Conservation (phyloP, 2,113 vertebrate species). For the Riparia riparia region DNA sequence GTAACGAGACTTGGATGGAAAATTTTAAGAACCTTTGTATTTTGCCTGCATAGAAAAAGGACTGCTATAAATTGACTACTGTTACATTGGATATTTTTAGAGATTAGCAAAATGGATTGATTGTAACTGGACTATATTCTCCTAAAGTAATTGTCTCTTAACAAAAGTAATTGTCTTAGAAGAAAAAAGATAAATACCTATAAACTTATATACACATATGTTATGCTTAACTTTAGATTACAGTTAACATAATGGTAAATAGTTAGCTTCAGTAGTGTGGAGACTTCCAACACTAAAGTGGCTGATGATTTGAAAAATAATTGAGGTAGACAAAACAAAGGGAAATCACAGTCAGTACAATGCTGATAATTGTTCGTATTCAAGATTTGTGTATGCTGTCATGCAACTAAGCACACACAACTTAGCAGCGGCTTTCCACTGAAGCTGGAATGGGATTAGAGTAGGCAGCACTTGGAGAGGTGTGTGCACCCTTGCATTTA, state of each 20-base stretch:
- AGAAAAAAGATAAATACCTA: not conserved
- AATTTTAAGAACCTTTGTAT: slow-evolving; percentile 44
- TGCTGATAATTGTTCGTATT: not conserved
- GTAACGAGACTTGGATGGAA: slow-evolving; percentile 19
- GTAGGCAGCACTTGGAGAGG: not conserved
- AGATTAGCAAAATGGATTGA: not conserved
- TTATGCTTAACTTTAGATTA: not conserved
- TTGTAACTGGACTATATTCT: not conserved
- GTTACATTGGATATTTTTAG: not conserved
- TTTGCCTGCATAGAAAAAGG: not conserved
- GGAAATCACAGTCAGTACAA: not conserved
- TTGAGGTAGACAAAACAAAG: not conserved
- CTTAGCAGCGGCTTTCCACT: not conserved
- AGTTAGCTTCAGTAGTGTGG: not conserved
- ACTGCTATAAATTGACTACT: not conserved
- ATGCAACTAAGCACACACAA: not conserved
- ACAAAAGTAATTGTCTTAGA: not conserved
- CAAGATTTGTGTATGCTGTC: not conserved
- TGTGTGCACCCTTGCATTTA: not conserved
- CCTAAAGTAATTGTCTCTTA: not conserved
- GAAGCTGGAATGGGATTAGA: not conserved
- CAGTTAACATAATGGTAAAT: not conserved
- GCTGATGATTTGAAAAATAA: not conserved
- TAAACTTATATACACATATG: not conserved
- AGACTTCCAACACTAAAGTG: not conserved